Evolutionary conservation across 2,888 invertebrate species (phyloP).

Genomic region (Drosophila trichaetosa): DNA sequence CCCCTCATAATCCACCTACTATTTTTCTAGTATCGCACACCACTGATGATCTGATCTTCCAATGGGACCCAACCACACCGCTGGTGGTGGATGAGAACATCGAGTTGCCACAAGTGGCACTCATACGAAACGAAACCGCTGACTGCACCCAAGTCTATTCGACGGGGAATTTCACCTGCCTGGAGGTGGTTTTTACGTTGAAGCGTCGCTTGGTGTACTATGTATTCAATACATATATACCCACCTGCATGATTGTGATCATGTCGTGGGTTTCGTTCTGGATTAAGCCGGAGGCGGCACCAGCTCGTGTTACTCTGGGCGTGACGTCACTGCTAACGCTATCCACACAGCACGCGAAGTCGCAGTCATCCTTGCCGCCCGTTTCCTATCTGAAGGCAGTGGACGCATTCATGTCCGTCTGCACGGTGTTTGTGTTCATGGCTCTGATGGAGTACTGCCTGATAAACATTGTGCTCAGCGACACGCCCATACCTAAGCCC

Average conservation of each 20-base stretch:
- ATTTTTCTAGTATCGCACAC: slow-evolving; percentile 91
- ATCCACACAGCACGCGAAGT: slow-evolving; percentile 96
- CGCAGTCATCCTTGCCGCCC: slow-evolving; percentile 95
- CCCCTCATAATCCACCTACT: background rate
- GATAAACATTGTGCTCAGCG: slow-evolving; percentile 89
- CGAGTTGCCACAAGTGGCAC: slow-evolving; percentile 94
- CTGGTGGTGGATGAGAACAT: slow-evolving; percentile 94
- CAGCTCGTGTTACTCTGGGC: slow-evolving; percentile 95
- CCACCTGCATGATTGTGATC: slow-evolving; percentile 96
- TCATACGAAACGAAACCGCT: slow-evolving; percentile 94
- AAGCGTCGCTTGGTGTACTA: slow-evolving; percentile 96
- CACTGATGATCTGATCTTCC: slow-evolving; percentile 94
- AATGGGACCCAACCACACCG: slow-evolving; percentile 95
- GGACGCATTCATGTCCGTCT: slow-evolving; percentile 96
- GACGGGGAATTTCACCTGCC: slow-evolving; percentile 93
- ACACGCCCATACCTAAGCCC: slow-evolving; percentile 84
- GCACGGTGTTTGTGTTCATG: slow-evolving; percentile 96
- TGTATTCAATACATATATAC: slow-evolving; percentile 96
- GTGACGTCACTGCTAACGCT: slow-evolving; percentile 95
- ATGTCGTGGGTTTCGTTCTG: slow-evolving; percentile 99
- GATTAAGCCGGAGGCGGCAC: slow-evolving; percentile 97
- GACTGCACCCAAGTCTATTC: slow-evolving; percentile 92
- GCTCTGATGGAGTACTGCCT: slow-evolving; percentile 96
- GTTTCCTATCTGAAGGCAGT: slow-evolving; percentile 97
- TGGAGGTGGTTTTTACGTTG: slow-evolving; percentile 95